These are phyloP conservation scores for Chrysomela aeneicollis DNA, from an alignment of 2,888 invertebrate genomes.

Conservation along the genomic window DNA sequence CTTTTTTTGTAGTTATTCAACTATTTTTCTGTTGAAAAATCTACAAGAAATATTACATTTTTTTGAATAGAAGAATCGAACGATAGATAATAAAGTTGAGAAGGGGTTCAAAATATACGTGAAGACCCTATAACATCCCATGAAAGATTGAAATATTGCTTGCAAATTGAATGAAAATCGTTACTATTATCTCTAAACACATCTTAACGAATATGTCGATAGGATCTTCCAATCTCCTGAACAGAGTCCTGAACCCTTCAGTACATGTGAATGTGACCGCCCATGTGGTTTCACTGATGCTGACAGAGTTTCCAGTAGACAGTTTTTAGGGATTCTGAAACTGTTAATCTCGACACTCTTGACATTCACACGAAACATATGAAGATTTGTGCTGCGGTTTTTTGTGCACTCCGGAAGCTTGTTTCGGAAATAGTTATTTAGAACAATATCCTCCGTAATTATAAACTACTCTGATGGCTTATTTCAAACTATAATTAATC, in stretches of 20 bases:
- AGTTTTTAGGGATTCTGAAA: slow-evolving; percentile 34
- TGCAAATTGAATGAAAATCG: background rate
- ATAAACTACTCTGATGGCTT: slow-evolving; percentile 41
- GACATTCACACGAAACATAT: slow-evolving; percentile 37
- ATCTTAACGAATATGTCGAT: background rate
- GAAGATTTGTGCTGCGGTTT: slow-evolving; percentile 31
- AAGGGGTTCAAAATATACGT: no score
- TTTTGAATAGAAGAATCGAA: no score
- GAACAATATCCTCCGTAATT: slow-evolving; percentile 48
- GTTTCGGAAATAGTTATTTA: slow-evolving; percentile 60
- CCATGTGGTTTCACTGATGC: slow-evolving; percentile 36
- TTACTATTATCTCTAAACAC: background rate
- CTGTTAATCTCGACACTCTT: slow-evolving; percentile 41
- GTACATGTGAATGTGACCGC: background rate
- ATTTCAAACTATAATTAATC: background rate
- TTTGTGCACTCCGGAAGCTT: slow-evolving; percentile 53
- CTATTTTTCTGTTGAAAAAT: no score
- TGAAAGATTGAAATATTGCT: no score
- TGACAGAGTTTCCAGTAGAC: slow-evolving; percentile 28
- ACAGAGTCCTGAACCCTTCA: no score
- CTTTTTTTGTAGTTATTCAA: no score
- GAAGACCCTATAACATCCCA: no score
- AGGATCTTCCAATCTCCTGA: no score
- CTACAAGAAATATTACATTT: no score
- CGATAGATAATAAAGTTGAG: no score